Percentiles rank a stretch among this genome's conserved stretches.
Conservation (phyloP, 2,797 vertebrate species). For the Anguilla megastoma region DNA sequence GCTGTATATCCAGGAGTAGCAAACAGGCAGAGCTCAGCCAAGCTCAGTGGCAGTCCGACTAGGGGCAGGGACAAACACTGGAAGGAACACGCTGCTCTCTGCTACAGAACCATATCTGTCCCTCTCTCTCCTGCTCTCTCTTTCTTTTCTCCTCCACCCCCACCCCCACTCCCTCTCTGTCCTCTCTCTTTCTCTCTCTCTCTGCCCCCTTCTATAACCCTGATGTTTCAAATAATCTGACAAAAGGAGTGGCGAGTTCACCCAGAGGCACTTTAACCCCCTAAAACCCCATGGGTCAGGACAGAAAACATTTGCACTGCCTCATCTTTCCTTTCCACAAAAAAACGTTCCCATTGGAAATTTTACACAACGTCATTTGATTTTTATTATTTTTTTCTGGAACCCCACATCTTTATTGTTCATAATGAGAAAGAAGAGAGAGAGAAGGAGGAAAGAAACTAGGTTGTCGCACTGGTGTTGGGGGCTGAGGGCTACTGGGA, state of each 20-base stretch:
- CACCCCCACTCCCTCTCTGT: not conserved
- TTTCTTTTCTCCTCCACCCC: not conserved
- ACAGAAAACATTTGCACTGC: not conserved
- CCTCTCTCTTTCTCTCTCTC: not conserved
- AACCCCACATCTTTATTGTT: constrained; percentile 4
- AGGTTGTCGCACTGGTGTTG: not conserved
- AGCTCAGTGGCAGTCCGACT: not conserved
- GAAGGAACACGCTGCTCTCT: not conserved
- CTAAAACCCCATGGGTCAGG: not conserved
- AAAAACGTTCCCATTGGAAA: constrained; percentile 1
- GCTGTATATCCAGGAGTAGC: constrained; percentile 7
- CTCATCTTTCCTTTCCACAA: not conserved
- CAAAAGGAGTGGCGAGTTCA: constrained; percentile 1
- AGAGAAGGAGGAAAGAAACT: not conserved
- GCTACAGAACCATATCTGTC: not conserved
- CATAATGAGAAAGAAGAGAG: constrained; percentile 4
- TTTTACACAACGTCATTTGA: not conserved
- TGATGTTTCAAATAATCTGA: constrained; percentile 9
- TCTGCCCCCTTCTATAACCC: not conserved
- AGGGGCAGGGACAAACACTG: not conserved
- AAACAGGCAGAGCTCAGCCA: not conserved
- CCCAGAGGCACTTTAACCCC: constrained; percentile 13
- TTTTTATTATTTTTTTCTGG: not conserved
- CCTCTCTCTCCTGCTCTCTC: constrained; percentile 11
- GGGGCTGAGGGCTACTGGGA: constrained; percentile 4